Evolutionary conservation across 2,113 vertebrate species (phyloP), one percentile per base, ranked within the genome.

Genomic region (Hiodon tergisus): DNA sequence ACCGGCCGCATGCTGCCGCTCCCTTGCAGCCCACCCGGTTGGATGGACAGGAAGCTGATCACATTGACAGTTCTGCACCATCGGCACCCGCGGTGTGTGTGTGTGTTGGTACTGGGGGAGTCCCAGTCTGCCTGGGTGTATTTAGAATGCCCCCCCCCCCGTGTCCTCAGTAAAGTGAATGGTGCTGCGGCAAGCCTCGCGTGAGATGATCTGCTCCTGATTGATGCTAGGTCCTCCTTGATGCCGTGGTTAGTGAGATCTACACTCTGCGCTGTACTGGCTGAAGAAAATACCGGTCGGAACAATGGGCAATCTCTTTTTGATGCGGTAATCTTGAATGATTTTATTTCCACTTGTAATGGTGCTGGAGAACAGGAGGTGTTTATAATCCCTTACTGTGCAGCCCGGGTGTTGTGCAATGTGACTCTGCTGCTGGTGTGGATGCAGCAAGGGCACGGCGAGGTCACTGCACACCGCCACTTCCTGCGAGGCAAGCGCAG

Each of bases 41-140:
- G 31, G 89, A 89, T 86, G 86, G 78, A 88, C 83, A 85, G 81
- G 82, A 78, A 79, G 85, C 88, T 84, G 75, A 83, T 88, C 84
- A 86, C 83, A 84, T 86, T 88, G 87, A 89, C 87, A 89, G 85
- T 86, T 80, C 78, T 85, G 81, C 83, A 81, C 83, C 79, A 80
- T 81, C 80, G 79, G 31, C 83, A 82, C 85, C 81, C 78, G 78
- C 79, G 82, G 80, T 59, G 82, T 80, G 53, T 16, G 16, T 65
- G 67, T 17, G 73, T 76, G 76, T 58, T 51, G 54, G 69, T 70
- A 31, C 31, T 31, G 31, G 31, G 69, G 53, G 68, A 17, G 74
- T 59, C 17, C 10, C 16, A 14, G 51, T 55, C 31, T 81, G 78
- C 57, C 67, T 82, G 79, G 83, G 79, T 79, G 71, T 82, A 81